Evolutionary conservation across 2,888 invertebrate genomes (phyloP).

Genomic region (Omphaloscelis lunosa): DNA sequence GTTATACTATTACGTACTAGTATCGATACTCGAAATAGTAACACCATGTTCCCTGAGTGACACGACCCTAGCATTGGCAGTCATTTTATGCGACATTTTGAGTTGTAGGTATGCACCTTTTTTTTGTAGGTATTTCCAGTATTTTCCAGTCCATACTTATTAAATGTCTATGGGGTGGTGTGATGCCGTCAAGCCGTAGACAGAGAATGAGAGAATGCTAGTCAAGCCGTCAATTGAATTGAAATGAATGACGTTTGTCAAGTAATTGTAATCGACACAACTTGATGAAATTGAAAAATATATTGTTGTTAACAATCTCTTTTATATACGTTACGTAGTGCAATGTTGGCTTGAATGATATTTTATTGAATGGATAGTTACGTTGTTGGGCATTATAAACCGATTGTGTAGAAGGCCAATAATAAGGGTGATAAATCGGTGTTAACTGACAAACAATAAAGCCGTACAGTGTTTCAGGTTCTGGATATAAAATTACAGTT

Average conservation of each 20-base stretch:
- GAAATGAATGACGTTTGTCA: slow-evolving; percentile 40
- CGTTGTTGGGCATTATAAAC: slow-evolving; percentile 17
- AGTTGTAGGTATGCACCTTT: too few species aligned
- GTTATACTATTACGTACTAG: too few species aligned
- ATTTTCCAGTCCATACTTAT: too few species aligned
- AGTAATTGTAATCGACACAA: slow-evolving; percentile 45
- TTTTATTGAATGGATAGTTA: slow-evolving; percentile 32
- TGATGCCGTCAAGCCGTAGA: slow-evolving; percentile 36
- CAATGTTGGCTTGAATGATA: slow-evolving; percentile 34
- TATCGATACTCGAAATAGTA: too few species aligned
- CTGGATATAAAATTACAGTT: slow-evolving; percentile 51
- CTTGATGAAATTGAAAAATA: slow-evolving; percentile 52
- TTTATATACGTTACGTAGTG: slow-evolving; percentile 23
- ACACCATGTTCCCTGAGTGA: too few species aligned
- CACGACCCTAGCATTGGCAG: too few species aligned
- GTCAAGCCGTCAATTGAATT: slow-evolving; percentile 42
- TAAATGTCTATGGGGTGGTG: too few species aligned
- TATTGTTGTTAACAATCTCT: slow-evolving; percentile 49
- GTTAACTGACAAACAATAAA: slow-evolving; percentile 57
- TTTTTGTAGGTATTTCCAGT: too few species aligned
- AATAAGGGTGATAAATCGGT: slow-evolving; percentile 30
- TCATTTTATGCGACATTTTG: too few species aligned
- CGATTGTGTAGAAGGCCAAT: slow-evolving; percentile 20
- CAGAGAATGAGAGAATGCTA: too few species aligned
- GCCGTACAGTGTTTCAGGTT: slow-evolving; percentile 58